These are phyloP conservation scores for Elysia chlorotica DNA, from an alignment of 1,140 invertebrate genomes.

Conservation along the genomic window DNA sequence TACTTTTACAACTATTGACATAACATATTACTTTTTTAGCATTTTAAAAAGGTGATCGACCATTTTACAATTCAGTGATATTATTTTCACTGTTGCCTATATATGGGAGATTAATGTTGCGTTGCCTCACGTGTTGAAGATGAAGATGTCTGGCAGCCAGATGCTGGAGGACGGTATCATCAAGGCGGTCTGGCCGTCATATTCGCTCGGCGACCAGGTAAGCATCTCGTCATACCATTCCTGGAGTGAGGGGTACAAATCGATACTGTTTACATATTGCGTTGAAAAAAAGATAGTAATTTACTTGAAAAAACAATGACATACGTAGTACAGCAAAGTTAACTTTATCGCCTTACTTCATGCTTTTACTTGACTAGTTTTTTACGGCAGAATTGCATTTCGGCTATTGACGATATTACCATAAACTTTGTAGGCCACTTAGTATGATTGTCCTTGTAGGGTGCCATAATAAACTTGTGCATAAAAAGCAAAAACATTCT, in stretches of 20 bases:
- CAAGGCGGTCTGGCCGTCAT: slow-evolving; percentile 61
- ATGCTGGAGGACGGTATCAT: slow-evolving; percentile 65
- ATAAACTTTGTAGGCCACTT: too few species aligned
- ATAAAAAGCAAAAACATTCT: not conserved
- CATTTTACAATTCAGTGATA: not conserved
- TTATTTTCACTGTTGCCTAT: not conserved
- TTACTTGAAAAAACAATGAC: too few species aligned
- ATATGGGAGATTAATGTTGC: not conserved
- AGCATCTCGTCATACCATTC: slow-evolving; percentile 68
- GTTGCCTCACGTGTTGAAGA: slow-evolving; percentile 66
- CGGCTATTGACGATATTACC: too few species aligned
- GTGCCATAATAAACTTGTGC: too few species aligned
- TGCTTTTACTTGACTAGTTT: too few species aligned
- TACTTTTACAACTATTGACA: not conserved
- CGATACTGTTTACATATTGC: too few species aligned
- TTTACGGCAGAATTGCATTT: too few species aligned
- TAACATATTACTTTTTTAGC: too few species aligned
- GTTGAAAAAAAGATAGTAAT: too few species aligned
- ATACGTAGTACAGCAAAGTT: too few species aligned
- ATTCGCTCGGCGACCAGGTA: slow-evolving; percentile 65
- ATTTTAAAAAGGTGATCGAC: not conserved
- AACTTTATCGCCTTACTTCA: too few species aligned
- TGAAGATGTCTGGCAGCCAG: slow-evolving; percentile 68
- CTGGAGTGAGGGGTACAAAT: slow-evolving; percentile 54
- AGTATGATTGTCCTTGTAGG: too few species aligned